Conservation (phyloP, 2,888 invertebrate genomes). For the Volucella inanis region DNA sequence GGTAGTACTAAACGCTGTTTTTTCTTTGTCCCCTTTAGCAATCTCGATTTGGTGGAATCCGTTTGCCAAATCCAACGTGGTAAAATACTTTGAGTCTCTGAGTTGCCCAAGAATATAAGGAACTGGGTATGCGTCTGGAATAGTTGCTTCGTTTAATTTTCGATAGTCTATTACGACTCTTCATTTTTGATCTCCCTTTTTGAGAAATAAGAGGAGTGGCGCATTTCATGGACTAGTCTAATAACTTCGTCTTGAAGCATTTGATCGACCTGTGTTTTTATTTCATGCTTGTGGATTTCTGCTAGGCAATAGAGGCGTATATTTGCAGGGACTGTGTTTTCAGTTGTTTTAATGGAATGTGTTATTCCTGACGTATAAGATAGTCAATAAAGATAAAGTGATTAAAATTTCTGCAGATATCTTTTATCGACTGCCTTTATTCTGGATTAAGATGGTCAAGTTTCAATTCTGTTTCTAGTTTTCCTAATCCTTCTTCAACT, state of each 20-base stretch:
- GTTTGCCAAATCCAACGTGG: conserved; percentile 1
- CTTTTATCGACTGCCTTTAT: conserved; percentile 6
- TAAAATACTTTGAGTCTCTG: conserved; percentile 17
- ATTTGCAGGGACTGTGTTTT: not conserved
- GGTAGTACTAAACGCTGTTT: no score
- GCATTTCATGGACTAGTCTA: conserved; percentile 20
- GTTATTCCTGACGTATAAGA: no score
- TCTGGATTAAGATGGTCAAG: no score
- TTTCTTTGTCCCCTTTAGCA: conserved; percentile 9
- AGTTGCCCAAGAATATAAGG: conserved; percentile 13
- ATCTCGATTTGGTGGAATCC: conserved; percentile 25
- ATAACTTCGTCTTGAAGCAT: conserved; percentile 12
- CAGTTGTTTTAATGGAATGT: not conserved
- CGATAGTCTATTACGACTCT: conserved; percentile 18
- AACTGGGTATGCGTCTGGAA: conserved; percentile 9
- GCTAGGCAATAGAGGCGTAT: conserved; percentile 8
- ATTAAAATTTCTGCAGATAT: no score
- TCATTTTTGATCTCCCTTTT: conserved; percentile 30
- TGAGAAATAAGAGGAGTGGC: conserved; percentile 1
- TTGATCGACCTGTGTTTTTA: conserved; percentile 1
- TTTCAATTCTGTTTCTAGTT: no score
- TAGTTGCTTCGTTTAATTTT: conserved; percentile 19
- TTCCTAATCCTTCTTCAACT: no score
- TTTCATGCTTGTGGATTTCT: conserved; percentile 7
- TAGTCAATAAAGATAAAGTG: conserved; percentile 5